phyloP scores from a whole-genome alignment of 2,888 invertebrate species.

The Brachyopa scutellaris region DNA sequence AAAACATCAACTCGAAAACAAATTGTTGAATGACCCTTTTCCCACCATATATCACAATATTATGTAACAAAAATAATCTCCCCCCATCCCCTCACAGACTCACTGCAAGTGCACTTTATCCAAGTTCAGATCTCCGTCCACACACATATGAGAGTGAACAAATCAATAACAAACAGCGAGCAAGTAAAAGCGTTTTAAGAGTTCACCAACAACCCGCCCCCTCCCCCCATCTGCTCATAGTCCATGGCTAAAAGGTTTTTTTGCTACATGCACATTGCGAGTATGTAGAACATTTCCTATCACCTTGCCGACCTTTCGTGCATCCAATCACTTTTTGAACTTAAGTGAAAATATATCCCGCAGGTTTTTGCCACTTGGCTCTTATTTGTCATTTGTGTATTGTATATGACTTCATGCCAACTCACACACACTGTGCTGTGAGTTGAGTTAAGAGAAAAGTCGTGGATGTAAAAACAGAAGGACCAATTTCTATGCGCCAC shows the following conservation, averaged over 20 bases:
- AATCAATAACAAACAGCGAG: constrained; percentile 30
- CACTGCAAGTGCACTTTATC: not conserved
- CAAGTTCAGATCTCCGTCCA: not conserved
- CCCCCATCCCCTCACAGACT: not conserved
- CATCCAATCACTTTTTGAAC: constrained; percentile 47
- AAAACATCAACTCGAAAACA: too few relatives aligned
- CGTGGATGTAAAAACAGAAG: constrained; percentile 27
- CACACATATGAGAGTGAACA: constrained; percentile 20
- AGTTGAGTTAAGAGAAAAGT: constrained; percentile 4
- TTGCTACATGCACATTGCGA: constrained; percentile 3
- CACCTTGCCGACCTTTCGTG: constrained; percentile 21
- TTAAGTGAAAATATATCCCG: constrained; percentile 53
- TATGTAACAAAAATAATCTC: not conserved
- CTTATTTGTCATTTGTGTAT: constrained; percentile 34
- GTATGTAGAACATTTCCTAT: constrained; percentile 14
- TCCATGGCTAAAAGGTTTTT: not conserved
- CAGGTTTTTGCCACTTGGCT: constrained; percentile 26
- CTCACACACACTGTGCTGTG: constrained; percentile 5
- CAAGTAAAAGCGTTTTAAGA: constrained; percentile 19
- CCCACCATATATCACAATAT: too few relatives aligned
- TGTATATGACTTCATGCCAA: constrained; percentile 1
- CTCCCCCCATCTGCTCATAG: too few relatives aligned
- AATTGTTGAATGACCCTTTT: too few relatives aligned
- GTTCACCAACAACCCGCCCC: constrained; percentile 1
- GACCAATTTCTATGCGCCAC: constrained; percentile 23